Base-by-base conservation (phyloP, 2,888 invertebrate genomes). In the Agrochola macilenta region DNA sequence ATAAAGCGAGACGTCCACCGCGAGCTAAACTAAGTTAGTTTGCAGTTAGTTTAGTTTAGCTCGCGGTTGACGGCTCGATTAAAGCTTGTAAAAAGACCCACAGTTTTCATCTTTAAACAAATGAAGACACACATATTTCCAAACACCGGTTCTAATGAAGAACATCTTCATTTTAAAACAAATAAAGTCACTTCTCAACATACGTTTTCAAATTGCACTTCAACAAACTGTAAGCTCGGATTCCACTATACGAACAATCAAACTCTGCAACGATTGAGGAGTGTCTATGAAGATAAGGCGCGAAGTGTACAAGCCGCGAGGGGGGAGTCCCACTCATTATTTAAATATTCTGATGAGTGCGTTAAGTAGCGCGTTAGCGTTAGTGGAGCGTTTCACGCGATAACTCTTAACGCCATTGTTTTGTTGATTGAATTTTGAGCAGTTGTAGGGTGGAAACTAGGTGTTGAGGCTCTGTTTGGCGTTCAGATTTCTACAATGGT, bases 291-390 rank as follows among this genome's bases (percentile, higher is more conserved):
- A 93, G 96, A 96, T 96, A 96, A 96, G 94, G 91, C 92, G 92
- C 83, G 91, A 92, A 92, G 90, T 93, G 93, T 90, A 93, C 93
- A 91, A 91, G 91, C 86, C 84, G 74, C 91, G 89, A 89, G 88
- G 91, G 87, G 90, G 91, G 88, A 90, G 69, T 54, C 78, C 87
- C 85, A 87, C 91, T 93, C 93, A 92, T 96, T 95, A 96, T 96
- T 96, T 95, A 95, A 96, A 96, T 95, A 96, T 95, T 94, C 94
- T 93, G 93, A 94, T 93, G 95, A 95, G 91, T 93, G 93, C 94
- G 93, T 94, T 95, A 94, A 96, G 95, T 92, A 91, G 89, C 91
- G 91, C 91, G 91, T 93, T 92, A 92, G 92, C 92, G 91, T 93
- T 93, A 95, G 93, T 93, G 91, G 92, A 93, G 93, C 93, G 91